A percentile compares a stretch with the other conserved stretches of the same genome.
Conservation (phyloP, 2,888 invertebrate species). For the Drosophila neonasuta region DNA sequence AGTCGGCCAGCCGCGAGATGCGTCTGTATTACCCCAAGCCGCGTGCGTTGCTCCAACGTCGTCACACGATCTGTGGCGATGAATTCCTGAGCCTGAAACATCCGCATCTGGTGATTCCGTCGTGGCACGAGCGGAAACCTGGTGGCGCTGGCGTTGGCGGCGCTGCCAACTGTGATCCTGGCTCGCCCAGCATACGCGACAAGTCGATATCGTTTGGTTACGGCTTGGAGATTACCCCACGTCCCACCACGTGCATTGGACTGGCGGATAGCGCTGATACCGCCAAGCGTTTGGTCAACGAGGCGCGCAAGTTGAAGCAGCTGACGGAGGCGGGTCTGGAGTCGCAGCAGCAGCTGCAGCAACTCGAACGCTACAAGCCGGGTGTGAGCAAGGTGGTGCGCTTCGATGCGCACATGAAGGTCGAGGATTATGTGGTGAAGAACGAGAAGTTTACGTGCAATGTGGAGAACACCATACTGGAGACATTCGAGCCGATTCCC, state of each 20-base stretch:
- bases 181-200: constrained; percentile 86
- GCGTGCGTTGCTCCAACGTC: constrained; percentile 88
- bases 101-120: constrained; percentile 83
- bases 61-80: constrained; percentile 94
- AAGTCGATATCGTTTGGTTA: constrained; percentile 91
- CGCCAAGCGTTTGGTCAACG: constrained; percentile 57
- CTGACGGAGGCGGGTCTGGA: constrained; percentile 62
- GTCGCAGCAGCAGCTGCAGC: constrained; percentile 58
- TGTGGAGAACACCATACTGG: constrained; percentile 82
- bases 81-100: constrained; percentile 83
- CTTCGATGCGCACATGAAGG: constrained; percentile 81
- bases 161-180: constrained; percentile 73
- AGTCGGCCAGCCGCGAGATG: constrained; percentile 80
- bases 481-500: constrained; percentile 82
- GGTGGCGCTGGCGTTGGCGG: constrained; percentile 66
- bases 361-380: constrained; percentile 77
- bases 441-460: constrained; percentile 82
- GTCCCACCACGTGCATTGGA: constrained; percentile 87
- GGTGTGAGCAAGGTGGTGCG: constrained; percentile 82
- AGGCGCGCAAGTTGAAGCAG: constrained; percentile 66
- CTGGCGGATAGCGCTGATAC: constrained; percentile 79
- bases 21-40: constrained; percentile 90
- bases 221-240: constrained; percentile 87
- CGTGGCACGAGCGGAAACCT: constrained; percentile 89
- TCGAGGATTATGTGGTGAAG: constrained; percentile 78